Evolutionary conservation across 2,797 vertebrate genomes (phyloP).

Genomic region (Melanotaenia pygmaea): DNA sequence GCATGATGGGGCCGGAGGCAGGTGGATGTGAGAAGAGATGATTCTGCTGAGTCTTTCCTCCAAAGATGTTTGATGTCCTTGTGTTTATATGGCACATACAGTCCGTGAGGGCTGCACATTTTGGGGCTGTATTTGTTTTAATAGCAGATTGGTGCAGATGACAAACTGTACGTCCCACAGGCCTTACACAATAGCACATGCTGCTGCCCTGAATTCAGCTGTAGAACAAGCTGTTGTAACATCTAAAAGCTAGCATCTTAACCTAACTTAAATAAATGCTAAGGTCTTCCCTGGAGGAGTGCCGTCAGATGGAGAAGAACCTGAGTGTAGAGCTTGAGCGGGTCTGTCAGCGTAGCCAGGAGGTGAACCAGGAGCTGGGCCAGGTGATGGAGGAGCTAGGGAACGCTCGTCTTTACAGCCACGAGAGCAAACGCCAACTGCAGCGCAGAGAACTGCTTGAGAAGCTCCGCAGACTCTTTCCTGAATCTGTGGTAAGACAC

Average conservation of each 20-base stretch:
- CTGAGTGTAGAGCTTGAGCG: slow-evolving; percentile 82
- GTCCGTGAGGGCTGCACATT: neutral
- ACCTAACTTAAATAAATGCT: neutral
- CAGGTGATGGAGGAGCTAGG: slow-evolving; percentile 84
- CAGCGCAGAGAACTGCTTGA: slow-evolving; percentile 88
- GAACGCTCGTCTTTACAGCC: slow-evolving; percentile 87
- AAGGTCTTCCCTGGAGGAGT: slow-evolving; percentile 84
- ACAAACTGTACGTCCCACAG: neutral
- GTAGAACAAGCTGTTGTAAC: neutral
- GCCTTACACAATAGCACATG: neutral
- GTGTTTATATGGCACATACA: neutral
- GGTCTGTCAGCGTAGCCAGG: slow-evolving; percentile 72
- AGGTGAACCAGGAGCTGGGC: slow-evolving; percentile 87
- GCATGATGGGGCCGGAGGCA: too few relatives aligned
- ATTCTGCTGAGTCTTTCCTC: neutral
- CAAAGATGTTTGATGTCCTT: neutral
- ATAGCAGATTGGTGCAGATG: neutral
- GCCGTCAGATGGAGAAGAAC: slow-evolving; percentile 76
- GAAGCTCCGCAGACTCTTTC: slow-evolving; percentile 86
- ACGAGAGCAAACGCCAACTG: slow-evolving; percentile 86
- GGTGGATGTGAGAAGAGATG: too few relatives aligned
- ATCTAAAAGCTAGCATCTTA: neutral
- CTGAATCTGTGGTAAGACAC: slow-evolving; percentile 87
- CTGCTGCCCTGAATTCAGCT: neutral
- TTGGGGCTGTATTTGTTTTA: neutral